Conservation (phyloP, 2,888 invertebrate genomes). For the Leptinotarsa haldemani region DNA sequence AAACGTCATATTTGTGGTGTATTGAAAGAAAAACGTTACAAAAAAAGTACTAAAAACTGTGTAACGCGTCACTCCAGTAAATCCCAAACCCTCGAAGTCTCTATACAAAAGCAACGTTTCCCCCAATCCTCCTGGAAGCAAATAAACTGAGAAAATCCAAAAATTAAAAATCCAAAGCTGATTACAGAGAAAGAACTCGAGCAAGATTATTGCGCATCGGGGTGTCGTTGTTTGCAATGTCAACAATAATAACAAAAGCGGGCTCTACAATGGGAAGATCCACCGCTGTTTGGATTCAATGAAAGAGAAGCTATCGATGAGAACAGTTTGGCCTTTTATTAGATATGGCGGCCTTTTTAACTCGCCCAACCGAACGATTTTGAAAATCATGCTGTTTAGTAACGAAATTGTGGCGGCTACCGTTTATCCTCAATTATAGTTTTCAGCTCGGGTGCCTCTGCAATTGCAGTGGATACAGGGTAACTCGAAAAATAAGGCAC, state of each 20-base stretch:
- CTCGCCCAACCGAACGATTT: conserved; percentile 36
- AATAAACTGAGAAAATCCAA: conserved; percentile 37
- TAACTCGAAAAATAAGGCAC: neutral
- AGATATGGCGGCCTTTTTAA: conserved; percentile 35
- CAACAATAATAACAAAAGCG: conserved; percentile 61
- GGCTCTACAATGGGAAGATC: conserved; percentile 60
- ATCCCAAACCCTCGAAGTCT: neutral
- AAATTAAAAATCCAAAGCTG: conserved; percentile 56
- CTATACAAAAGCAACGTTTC: neutral
- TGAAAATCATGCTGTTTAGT: conserved; percentile 32
- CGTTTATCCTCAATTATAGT: conserved; percentile 17
- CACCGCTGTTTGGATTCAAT: conserved; percentile 50
- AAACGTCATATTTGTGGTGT: too few relatives aligned
- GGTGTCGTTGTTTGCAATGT: conserved; percentile 62
- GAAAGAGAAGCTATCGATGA: conserved; percentile 44
- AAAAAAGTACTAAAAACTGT: neutral
- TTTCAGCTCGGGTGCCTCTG: neutral
- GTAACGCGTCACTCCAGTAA: conserved; percentile 28
- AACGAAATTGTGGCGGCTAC: conserved; percentile 1
- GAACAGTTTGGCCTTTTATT: conserved; percentile 27
- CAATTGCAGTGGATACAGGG: neutral
- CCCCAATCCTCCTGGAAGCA: neutral
- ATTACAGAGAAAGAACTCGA: conserved; percentile 59
- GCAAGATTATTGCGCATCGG: conserved; percentile 63
- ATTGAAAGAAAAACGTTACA: too few relatives aligned